Base-by-base conservation (phyloP, 1,140 invertebrate genomes). In the Drosophila novamexicana region DNA sequence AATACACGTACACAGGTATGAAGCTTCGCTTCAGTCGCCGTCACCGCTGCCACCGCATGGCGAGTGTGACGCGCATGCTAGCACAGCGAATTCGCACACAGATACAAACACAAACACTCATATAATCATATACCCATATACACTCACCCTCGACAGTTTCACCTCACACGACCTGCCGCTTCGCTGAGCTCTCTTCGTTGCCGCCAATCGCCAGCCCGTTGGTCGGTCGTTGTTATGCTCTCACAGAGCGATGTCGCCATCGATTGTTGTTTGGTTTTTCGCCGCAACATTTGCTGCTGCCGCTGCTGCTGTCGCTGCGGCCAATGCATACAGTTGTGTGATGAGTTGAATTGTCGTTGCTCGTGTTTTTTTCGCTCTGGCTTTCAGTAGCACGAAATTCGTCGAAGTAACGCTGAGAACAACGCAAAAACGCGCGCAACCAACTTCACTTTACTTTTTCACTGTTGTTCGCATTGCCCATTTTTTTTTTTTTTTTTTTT, bases 341-440 rank as follows among this genome's bases (percentile, higher is more conserved):
- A 49, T 61, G 58, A 70, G 49, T 70, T 52, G 49, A 54, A 70
- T 63, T 63, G 36, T 47, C 54, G 58, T 34, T 72, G 67, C 73
- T 76, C 45, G 70, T 68, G 68, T 80, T 54, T 74, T 66, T 80
- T 82, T 82, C 75, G 71, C 77, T 76, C 62, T 59, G 78, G 40
- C 77, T 81, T 86, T 85, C 68, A 86, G 82, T 86, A 86, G 71
- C 71, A 73, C 75, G 64, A 85, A 85, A 85, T 85, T 79, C 68
- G 76, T 88, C 42, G 68, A 75, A 75, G 67, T 65, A 71, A 70
- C 61, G 79, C 75, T 77, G 75, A 85, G 81, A 85, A 78, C 45
- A 76, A 80, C 77, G 71, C 64, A 64, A 53, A 69, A 75, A 49
- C 71, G 58, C 71, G 77, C 77, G 77, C 77, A 69, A 73, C 56